A percentile compares a stretch with the other conserved stretches of the same genome.
Evolutionary conservation across 2,113 vertebrate genomes (phyloP).

Genomic region (Rallus limicola): DNA sequence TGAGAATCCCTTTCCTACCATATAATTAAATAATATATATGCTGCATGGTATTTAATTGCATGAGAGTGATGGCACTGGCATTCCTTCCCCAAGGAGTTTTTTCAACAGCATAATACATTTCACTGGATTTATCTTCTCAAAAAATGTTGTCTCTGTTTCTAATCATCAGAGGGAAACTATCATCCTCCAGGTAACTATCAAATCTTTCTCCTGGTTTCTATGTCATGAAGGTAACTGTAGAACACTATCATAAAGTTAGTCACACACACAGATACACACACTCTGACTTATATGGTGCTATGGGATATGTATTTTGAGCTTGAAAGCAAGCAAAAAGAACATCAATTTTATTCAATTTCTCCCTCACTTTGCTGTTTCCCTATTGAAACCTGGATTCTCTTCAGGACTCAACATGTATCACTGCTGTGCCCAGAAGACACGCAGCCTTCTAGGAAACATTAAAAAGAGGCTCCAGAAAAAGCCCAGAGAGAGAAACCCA

Average conservation of each 20-base stretch:
- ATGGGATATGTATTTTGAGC: neutral
- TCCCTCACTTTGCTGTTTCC: neutral
- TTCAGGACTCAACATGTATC: neutral
- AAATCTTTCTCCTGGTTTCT: neutral
- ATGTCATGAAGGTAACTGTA: neutral
- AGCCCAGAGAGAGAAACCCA: neutral
- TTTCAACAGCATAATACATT: neutral
- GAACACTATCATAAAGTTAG: neutral
- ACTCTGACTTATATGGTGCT: neutral
- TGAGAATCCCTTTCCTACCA: neutral
- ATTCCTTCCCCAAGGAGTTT: neutral
- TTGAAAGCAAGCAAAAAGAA: neutral
- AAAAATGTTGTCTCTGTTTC: neutral
- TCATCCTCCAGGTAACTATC: neutral
- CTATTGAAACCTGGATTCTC: neutral
- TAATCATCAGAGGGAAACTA: neutral
- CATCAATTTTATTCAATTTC: neutral
- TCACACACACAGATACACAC: neutral
- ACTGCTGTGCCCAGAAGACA: neutral
- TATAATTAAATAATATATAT: constrained; percentile 5
- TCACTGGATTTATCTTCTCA: neutral
- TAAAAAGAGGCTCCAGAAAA: neutral
- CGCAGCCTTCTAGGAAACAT: neutral
- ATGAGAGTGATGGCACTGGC: neutral
- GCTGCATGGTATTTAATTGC: neutral